Evolutionary conservation across 1,140 invertebrate species (phyloP).

Genomic region (Phthorimaea operculella): DNA sequence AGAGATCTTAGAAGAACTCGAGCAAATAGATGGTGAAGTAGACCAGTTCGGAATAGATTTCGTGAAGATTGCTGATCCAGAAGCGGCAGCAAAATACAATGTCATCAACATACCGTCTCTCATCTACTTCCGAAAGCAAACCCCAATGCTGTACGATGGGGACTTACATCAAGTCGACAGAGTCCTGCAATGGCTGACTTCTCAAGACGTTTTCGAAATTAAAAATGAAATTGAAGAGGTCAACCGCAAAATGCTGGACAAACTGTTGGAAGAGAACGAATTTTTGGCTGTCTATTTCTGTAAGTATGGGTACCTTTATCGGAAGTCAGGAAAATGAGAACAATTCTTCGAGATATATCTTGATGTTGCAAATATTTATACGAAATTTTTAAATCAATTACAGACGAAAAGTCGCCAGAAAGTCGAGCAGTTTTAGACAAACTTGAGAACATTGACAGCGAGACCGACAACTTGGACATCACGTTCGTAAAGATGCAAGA

Average conservation of each 20-base stretch:
- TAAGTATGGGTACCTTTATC: conserved; percentile 68
- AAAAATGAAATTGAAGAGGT: conserved; percentile 98
- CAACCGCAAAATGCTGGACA: conserved; percentile 94
- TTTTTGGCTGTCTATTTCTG: conserved; percentile 96
- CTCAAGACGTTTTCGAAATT: conserved; percentile 94
- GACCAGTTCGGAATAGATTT: conserved; percentile 95
- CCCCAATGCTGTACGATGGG: conserved; percentile 90
- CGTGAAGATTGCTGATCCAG: conserved; percentile 89
- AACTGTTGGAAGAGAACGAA: conserved; percentile 93
- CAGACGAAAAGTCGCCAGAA: conserved; percentile 84
- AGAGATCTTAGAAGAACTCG: conserved; percentile 86
- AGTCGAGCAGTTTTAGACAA: conserved; percentile 84
- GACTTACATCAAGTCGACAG: conserved; percentile 88
- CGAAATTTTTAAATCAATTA: conserved; percentile 18
- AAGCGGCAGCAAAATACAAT: conserved; percentile 84
- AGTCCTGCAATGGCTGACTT: conserved; percentile 89
- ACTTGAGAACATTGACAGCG: conserved; percentile 91
- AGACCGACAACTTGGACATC: conserved; percentile 94
- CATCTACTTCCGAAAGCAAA: conserved; percentile 89
- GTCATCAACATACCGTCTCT: conserved; percentile 86
- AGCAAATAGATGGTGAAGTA: conserved; percentile 94
- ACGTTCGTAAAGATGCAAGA: conserved; percentile 96
- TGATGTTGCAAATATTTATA: neutral
- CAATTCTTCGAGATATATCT: neutral
- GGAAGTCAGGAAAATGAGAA: neutral